Base-by-base conservation (phyloP, 2,797 vertebrate species). In the Otus scops region DNA sequence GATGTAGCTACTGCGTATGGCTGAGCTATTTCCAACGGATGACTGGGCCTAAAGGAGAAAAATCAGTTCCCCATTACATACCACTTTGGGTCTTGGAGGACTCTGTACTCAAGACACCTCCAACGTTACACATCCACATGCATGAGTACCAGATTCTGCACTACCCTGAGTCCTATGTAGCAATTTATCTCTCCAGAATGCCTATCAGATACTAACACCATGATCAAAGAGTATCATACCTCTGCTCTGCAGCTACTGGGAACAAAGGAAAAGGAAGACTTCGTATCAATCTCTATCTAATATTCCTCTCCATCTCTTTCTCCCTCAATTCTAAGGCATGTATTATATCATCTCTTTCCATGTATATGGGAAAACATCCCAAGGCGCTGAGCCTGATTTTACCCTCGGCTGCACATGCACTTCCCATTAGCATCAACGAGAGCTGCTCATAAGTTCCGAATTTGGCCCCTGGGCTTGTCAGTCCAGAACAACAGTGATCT, bases 381-480 rank as follows among this genome's bases (percentile, higher is more conserved):
- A 75, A 92, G 87, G 94, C 92, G 60, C 61, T 24, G 69, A 80
- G 74, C 65, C 57, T 73, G 93, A 95, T 94, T 97, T 95, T 92
- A 94, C 91, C 85, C 93, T 96, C 4, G 24, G 92, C 90, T 95
- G 89, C 93, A 69, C 83, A 51, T n/a, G 45, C 78, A 92, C 68
- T 48, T 92, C 84, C 93, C 68, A 93, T 96, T 94, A 95, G 32
- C 87, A 89, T 95, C 95, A 93, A 39, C 6, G 63, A 74, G 67
- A 86, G 81, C 83, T 76, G 65, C 87, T 85, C 51, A 1, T 54
- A 57, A 81, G 41, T 65, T 93, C 76, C 0, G 2, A 69, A 70
- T 75, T 47, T 76, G 43, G 83, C 88, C 85, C 73, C 67, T 71
- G 34, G 77, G 77, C 86, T 94, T 95, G 89, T 96, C 91, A 92